phyloP scores from a whole-genome alignment of 1,140 invertebrate species.

The Micrasema minimum region DNA sequence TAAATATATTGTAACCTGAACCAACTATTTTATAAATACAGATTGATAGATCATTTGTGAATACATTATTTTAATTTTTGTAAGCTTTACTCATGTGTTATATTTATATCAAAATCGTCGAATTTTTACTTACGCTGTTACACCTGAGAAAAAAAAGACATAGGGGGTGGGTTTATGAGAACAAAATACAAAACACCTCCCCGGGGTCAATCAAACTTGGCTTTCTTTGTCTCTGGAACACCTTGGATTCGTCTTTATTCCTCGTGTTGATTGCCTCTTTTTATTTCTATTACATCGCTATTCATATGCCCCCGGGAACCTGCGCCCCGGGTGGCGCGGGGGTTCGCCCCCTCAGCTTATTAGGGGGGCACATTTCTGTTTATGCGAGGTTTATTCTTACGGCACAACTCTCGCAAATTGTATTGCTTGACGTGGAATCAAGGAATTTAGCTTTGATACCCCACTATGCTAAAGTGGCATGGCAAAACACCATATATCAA shows the following conservation, averaged over 20 bases:
- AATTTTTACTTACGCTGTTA: no score
- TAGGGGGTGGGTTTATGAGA: no score
- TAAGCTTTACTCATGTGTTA: no score
- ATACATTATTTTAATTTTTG: no score
- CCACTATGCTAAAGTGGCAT: no score
- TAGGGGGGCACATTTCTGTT: conserved; percentile 25
- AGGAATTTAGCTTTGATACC: conserved; percentile 51
- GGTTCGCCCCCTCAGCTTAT: neutral
- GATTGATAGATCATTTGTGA: no score
- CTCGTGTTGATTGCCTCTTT: conserved; percentile 50
- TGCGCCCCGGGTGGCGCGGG: conserved; percentile 4
- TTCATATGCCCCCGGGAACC: conserved; percentile 51
- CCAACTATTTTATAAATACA: no score
- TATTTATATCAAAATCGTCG: no score
- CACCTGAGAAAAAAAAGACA: no score
- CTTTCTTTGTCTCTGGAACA: conserved; percentile 49
- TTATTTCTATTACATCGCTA: conserved; percentile 53
- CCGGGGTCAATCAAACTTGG: conserved; percentile 42
- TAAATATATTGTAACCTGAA: no score
- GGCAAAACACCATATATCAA: no score
- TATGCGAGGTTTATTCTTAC: conserved; percentile 52
- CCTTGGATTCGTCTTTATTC: conserved; percentile 44
- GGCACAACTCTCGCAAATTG: conserved; percentile 52
- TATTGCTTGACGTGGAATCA: conserved; percentile 54
- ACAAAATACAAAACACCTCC: conserved; percentile 5